phyloP scores from a whole-genome alignment of 2,113 vertebrate genomes.

The Tetrax tetrax region DNA sequence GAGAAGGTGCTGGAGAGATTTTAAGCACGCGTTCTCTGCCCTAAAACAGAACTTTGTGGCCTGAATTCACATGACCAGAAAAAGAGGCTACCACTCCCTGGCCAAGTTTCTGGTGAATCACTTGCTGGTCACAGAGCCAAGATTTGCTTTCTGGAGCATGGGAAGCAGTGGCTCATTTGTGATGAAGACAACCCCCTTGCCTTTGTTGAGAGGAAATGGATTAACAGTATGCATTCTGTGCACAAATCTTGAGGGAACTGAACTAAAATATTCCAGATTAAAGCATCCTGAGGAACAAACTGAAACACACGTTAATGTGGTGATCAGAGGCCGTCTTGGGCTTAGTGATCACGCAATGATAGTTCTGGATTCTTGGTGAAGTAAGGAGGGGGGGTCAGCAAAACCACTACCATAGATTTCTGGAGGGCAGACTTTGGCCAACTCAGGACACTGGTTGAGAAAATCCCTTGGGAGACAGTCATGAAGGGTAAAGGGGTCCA shows the following conservation, averaged over 20 bases:
- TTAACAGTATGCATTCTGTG: constrained; percentile 23
- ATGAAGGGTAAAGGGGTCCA: no score
- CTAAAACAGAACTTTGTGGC: constrained; percentile 17
- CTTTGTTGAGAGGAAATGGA: constrained; percentile 19
- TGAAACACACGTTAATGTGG: not conserved
- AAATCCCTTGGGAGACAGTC: no score
- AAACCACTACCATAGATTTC: no score
- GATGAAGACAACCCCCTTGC: not conserved
- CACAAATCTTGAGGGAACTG: not conserved
- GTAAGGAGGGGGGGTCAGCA: no score
- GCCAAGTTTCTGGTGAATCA: constrained; percentile 62
- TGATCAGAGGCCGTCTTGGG: no score
- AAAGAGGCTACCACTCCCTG: not conserved
- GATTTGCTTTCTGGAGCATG: not conserved
- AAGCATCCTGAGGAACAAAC: not conserved
- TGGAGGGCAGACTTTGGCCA: no score
- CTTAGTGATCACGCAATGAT: no score
- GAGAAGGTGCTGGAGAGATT: constrained; percentile 31
- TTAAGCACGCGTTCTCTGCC: not conserved
- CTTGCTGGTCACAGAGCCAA: constrained; percentile 36
- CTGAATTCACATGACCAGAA: constrained; percentile 35
- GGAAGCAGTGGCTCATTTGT: constrained; percentile 7
- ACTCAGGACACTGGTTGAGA: no score
- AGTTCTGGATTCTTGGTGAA: no score
- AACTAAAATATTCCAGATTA: not conserved